Evolutionary conservation across 2,797 vertebrate genomes (phyloP).

Genomic region (Alcedo atthis): DNA sequence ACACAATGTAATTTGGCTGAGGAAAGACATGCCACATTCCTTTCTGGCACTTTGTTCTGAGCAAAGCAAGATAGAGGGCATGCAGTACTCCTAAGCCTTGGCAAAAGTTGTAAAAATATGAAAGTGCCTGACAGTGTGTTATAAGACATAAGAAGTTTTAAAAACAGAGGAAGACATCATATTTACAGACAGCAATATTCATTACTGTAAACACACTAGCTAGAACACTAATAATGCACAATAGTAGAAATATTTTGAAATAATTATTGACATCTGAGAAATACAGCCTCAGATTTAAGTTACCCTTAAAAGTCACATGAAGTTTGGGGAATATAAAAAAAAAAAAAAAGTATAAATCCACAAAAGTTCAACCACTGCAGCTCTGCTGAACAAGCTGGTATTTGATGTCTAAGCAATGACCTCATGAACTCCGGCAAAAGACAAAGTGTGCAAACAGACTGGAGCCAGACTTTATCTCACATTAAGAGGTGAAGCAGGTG

Average conservation of each 20-base stretch:
- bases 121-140: neutral
- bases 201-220: neutral
- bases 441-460: neutral
- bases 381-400: neutral
- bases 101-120: neutral
- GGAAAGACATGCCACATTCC: neutral
- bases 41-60: neutral
- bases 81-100: fast-evolving
- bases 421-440: neutral
- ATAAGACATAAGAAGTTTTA: neutral
- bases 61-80: neutral
- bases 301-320: neutral
- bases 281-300: neutral
- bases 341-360: neutral
- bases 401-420: neutral
- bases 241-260: neutral
- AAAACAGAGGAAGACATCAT: neutral
- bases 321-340: neutral
- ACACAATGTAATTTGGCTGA: neutral
- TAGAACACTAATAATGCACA: neutral
- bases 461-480: neutral
- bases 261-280: neutral
- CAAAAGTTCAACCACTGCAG: neutral
- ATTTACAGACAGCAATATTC: neutral
- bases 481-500: neutral